A percentile compares a stretch with the other conserved stretches of the same genome.
phyloP scores from a whole-genome alignment of 1,140 invertebrate genomes.

The Homalodisca vitripennis region DNA sequence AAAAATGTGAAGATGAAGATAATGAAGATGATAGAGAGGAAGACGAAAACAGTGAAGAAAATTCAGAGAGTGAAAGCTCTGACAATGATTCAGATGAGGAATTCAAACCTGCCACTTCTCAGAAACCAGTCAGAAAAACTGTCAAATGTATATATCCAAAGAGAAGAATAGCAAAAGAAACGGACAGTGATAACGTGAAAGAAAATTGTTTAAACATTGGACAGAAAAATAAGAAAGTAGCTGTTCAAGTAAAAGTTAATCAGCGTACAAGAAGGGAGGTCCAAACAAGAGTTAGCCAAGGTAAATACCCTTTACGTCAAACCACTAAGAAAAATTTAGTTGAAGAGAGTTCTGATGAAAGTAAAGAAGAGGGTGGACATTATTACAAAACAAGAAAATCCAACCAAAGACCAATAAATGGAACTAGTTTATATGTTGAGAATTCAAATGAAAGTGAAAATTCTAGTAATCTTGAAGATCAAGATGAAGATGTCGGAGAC shows the following conservation, averaged over 20 bases:
- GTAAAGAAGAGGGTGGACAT: neutral
- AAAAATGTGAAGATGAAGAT: slow-evolving; percentile 18
- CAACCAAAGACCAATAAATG: slow-evolving; percentile 1
- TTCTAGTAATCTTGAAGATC: slow-evolving; percentile 2
- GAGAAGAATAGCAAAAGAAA: slow-evolving; percentile 11
- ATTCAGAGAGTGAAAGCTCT: slow-evolving; percentile 35
- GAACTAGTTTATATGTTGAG: neutral
- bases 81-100: slow-evolving; percentile 45
- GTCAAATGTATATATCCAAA: slow-evolving; percentile 22
- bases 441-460: slow-evolving; percentile 14
- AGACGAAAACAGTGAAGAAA: slow-evolving; percentile 35
- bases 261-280: neutral
- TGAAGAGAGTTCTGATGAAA: slow-evolving; percentile 1
- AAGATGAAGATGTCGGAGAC: neutral
- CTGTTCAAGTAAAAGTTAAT: neutral
- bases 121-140: slow-evolving; percentile 32
- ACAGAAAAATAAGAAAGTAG: neutral
- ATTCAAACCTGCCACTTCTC: slow-evolving; percentile 33
- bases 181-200: slow-evolving; percentile 15
- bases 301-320: slow-evolving; percentile 10
- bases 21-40: slow-evolving; percentile 31
- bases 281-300: neutral
- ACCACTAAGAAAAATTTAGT: slow-evolving; percentile 2
- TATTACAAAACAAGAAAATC: neutral
- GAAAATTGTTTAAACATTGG: neutral